These are phyloP conservation scores for Halichondria panicea DNA, from an alignment of 37 sponge, comb jelly and placozoan genomes.

Conservation along the genomic window DNA sequence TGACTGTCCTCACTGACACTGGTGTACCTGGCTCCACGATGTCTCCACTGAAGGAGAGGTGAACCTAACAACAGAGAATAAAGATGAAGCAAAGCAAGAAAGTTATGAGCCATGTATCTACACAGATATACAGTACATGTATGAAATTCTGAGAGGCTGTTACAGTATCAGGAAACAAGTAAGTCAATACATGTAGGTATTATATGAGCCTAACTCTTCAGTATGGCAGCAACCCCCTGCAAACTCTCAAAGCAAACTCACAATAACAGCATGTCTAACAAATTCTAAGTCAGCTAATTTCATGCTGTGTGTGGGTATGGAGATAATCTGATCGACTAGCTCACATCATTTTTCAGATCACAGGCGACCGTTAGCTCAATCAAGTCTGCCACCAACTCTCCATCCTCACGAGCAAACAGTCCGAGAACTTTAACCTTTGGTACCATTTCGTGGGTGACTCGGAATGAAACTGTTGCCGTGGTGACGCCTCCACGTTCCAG, in stretches of 20 bases:
- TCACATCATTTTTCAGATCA: too few species aligned
- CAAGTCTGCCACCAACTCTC: constrained; percentile 57
- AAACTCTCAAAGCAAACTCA: too few species aligned
- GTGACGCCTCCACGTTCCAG: background rate
- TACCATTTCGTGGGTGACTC: background rate
- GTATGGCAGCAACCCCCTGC: too few species aligned
- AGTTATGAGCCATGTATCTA: too few species aligned
- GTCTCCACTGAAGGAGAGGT: background rate
- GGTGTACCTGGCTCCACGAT: constrained; percentile 15
- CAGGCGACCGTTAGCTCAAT: constrained; percentile 34
- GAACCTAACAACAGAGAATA: constrained; percentile 6
- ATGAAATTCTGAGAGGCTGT: background rate
- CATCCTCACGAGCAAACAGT: constrained; percentile 60
- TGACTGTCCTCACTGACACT: constrained; percentile 16
- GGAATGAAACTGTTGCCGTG: background rate
- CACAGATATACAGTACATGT: too few species aligned
- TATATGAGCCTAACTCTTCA: too few species aligned
- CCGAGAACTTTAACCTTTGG: constrained; percentile 49
- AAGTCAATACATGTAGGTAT: too few species aligned
- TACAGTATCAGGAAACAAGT: background rate
- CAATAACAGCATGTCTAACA: too few species aligned
- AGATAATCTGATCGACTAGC: too few species aligned
- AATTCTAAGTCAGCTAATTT: too few species aligned
- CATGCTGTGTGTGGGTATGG: too few species aligned
- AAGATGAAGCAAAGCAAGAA: background rate